These are phyloP conservation scores for Styela plicata DNA, from an alignment of 23 tunicate species.

Conservation along the genomic window DNA sequence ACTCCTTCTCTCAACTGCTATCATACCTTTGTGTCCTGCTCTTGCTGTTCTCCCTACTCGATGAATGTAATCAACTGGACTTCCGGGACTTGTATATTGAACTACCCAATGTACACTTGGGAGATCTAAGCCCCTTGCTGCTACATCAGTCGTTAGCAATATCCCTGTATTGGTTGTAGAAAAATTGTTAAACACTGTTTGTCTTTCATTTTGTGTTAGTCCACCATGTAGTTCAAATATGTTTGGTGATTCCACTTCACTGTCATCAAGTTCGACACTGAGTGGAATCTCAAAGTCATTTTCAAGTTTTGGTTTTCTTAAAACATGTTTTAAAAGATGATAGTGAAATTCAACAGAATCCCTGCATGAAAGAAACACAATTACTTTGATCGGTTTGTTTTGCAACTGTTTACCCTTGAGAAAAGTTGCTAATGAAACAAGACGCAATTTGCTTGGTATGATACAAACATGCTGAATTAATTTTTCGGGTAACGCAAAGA, in stretches of 20 bases:
- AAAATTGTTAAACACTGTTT: slow-evolving; percentile 33
- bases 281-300: not conserved
- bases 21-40: slow-evolving; percentile 79
- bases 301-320: slow-evolving; percentile 10
- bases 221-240: slow-evolving; percentile 84
- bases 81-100: slow-evolving; percentile 90
- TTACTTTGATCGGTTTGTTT: slow-evolving; percentile 30
- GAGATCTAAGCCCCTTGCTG: slow-evolving; percentile 92
- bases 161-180: slow-evolving; percentile 36
- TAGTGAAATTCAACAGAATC: slow-evolving; percentile 86
- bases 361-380: slow-evolving; percentile 85
- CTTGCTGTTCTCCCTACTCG: slow-evolving; percentile 97
- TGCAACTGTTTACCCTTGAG: slow-evolving; percentile 30
- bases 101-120: slow-evolving; percentile 90
- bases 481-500: slow-evolving; percentile 54
- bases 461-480: slow-evolving; percentile 62
- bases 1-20: not conserved
- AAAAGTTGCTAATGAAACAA: slow-evolving; percentile 62
- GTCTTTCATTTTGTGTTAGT: slow-evolving; percentile 79
- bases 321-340: slow-evolving; percentile 36
- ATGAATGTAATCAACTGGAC: slow-evolving; percentile 92
- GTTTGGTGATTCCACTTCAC: slow-evolving; percentile 12
- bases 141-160: slow-evolving; percentile 91
- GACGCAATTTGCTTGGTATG: slow-evolving; percentile 82
- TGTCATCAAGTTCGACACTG: slow-evolving; percentile 2